Percentiles rank a stretch among this genome's conserved stretches.
Conservation (phyloP, 2,888 invertebrate genomes). For the Abrostola tripartita region DNA sequence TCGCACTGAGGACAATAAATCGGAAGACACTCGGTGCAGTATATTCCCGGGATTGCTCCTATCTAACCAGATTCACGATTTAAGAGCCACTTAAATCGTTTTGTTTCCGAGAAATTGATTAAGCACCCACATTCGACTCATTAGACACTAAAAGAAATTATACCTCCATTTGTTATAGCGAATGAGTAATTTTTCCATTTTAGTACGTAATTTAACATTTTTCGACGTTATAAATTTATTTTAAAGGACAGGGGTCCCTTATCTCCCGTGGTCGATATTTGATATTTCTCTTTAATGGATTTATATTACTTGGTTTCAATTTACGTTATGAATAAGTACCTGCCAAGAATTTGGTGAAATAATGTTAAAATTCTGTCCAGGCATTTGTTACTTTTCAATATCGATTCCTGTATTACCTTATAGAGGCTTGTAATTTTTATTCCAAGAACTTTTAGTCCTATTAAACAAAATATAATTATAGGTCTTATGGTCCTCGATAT, state of each 20-base stretch:
- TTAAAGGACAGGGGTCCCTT: slow-evolving; percentile 66
- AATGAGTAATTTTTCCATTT: slow-evolving; percentile 58
- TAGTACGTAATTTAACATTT: slow-evolving; percentile 57
- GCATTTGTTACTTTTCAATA: slow-evolving; percentile 34
- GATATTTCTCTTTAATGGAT: slow-evolving; percentile 78
- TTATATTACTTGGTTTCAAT: slow-evolving; percentile 76
- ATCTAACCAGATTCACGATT: slow-evolving; percentile 82
- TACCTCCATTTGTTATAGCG: slow-evolving; percentile 54
- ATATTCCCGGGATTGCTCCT: slow-evolving; percentile 78
- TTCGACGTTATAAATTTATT: slow-evolving; percentile 71
- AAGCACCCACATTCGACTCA: slow-evolving; percentile 66
- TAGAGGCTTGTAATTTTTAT: slow-evolving; percentile 3
- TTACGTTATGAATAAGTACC: slow-evolving; percentile 70
- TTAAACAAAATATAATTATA: background rate
- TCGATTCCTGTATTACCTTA: slow-evolving; percentile 27
- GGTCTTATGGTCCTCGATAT: background rate
- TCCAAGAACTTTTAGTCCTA: background rate
- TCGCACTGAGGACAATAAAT: slow-evolving; percentile 73
- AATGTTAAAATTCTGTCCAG: slow-evolving; percentile 46
- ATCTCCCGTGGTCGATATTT: slow-evolving; percentile 67
- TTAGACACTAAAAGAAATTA: slow-evolving; percentile 58
- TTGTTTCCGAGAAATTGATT: slow-evolving; percentile 76
- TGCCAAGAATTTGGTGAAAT: slow-evolving; percentile 59
- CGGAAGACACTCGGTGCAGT: slow-evolving; percentile 71
- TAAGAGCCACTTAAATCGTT: slow-evolving; percentile 78